phyloP scores from a whole-genome alignment of 2,113 vertebrate species.

The Marmota monax region DNA sequence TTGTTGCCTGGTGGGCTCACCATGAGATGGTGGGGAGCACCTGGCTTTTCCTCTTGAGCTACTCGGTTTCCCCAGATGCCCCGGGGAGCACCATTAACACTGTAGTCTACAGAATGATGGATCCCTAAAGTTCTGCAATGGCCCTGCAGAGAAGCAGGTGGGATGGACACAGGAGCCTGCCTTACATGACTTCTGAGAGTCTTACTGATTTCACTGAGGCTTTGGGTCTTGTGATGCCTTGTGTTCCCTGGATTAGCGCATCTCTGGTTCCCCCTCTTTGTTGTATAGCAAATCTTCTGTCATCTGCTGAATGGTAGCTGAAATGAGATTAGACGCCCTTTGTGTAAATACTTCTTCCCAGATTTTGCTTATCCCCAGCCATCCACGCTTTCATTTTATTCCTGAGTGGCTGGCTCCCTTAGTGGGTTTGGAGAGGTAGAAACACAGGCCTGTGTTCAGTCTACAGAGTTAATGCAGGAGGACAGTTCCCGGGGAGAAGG shows the following conservation, averaged over 20 bases:
- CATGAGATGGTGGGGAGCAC: no score
- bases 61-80: rapidly evolving
- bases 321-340: background rate
- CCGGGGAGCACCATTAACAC: rapidly evolving
- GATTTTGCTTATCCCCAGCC: background rate
- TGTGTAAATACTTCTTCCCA: background rate
- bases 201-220: background rate
- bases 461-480: background rate
- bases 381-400: background rate
- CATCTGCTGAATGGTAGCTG: background rate
- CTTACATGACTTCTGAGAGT: background rate
- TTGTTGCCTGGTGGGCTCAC: background rate
- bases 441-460: background rate
- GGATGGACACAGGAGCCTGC: background rate
- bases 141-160: background rate
- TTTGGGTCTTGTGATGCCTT: background rate
- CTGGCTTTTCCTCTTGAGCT: background rate
- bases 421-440: background rate
- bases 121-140: background rate
- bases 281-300: background rate
- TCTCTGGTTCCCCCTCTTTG: background rate
- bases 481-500: background rate
- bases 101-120: rapidly evolving
- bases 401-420: background rate
- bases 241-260: background rate